A percentile compares a stretch with the other conserved stretches of the same genome.
Conservation (phyloP, 2,888 invertebrate species). For the Ichneumoninae sp. region DNA sequence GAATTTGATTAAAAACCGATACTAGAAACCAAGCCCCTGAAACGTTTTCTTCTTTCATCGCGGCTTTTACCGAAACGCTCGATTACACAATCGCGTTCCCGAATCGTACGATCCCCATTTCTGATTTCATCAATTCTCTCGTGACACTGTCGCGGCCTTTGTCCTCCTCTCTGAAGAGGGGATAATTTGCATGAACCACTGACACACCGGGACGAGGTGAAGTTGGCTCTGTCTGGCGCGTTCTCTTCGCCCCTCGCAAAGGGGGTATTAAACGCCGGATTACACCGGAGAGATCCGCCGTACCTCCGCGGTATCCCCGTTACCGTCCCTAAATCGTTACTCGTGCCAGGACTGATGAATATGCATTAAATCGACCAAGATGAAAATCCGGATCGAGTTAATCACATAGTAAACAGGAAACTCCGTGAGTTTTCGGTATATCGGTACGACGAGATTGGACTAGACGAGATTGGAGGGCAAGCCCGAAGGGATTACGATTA, state of each 20-base stretch:
- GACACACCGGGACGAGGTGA: conserved; percentile 49
- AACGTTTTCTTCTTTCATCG: background rate
- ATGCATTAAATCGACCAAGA: conserved; percentile 4
- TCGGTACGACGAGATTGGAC: background rate
- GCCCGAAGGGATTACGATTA: background rate
- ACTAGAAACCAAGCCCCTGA: too few species aligned
- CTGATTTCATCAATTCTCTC: conserved; percentile 77
- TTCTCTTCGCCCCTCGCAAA: conserved; percentile 57
- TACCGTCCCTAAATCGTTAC: background rate
- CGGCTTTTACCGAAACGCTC: background rate
- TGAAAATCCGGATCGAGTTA: background rate
- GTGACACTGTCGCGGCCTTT: conserved; percentile 53
- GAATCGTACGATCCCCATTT: conserved; percentile 75
- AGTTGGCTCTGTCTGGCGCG: conserved; percentile 62
- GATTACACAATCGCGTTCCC: conserved; percentile 26
- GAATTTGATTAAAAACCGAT: too few species aligned
- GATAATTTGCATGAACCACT: conserved; percentile 76
- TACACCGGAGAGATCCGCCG: conserved; percentile 58
- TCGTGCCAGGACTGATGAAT: conserved; percentile 19
- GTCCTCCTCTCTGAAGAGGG: conserved; percentile 55
- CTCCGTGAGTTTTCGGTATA: background rate
- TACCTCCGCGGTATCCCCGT: background rate
- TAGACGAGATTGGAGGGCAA: background rate
- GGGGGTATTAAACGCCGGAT: conserved; percentile 73
- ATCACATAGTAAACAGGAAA: background rate